phyloP scores from a whole-genome alignment of 2,888 invertebrate genomes.

The Melanotus villosus region DNA sequence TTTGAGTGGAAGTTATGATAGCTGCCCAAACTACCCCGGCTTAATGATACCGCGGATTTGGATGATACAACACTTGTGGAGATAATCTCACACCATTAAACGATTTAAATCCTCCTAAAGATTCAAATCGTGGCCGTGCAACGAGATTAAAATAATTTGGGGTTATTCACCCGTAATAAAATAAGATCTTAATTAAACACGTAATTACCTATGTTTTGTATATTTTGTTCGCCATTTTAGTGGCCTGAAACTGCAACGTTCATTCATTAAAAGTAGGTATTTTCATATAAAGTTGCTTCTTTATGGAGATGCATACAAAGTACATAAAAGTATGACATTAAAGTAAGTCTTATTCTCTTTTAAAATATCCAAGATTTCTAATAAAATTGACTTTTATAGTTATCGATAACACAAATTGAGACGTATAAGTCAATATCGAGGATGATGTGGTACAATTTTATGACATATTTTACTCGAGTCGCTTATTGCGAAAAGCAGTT shows the following conservation, averaged over 20 bases:
- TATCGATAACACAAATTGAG: conserved; percentile 19
- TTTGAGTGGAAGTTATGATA: neutral
- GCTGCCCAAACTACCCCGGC: neutral
- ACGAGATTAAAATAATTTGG: conserved; percentile 7
- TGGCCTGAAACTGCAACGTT: too few relatives aligned
- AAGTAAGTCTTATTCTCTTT: neutral
- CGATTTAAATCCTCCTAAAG: conserved; percentile 17
- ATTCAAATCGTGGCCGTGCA: neutral
- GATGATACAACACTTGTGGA: conserved; percentile 13
- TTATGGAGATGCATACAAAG: neutral
- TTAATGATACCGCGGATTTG: neutral
- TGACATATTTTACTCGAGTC: neutral
- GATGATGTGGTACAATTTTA: conserved; percentile 11
- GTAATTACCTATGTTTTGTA: neutral
- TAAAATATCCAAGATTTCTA: conserved; percentile 6
- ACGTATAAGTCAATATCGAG: conserved; percentile 4
- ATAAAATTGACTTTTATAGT: conserved; percentile 12
- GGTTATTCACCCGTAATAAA: conserved; percentile 12
- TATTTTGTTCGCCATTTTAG: too few relatives aligned
- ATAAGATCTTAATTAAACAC: neutral
- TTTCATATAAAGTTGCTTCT: neutral
- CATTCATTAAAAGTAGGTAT: too few relatives aligned
- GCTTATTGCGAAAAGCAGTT: conserved; percentile 9
- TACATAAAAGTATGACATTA: neutral
- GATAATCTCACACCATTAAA: conserved; percentile 8